Conservation (phyloP, 2,888 invertebrate species). For the Drosophila engyochracea region DNA sequence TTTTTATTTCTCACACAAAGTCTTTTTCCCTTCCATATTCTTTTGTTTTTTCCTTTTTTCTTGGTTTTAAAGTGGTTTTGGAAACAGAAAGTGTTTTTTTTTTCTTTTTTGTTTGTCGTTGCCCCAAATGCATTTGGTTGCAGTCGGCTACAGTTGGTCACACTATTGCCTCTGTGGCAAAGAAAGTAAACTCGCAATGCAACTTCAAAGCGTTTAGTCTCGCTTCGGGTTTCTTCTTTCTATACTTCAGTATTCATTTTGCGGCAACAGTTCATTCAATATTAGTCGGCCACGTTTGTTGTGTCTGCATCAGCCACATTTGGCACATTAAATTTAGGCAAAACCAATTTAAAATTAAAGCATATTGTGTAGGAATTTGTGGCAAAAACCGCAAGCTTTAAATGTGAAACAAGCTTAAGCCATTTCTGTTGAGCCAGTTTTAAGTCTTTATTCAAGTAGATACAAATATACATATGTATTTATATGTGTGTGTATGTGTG, state of each 20-base stretch:
- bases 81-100: conserved; percentile 19
- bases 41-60: neutral
- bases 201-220: conserved; percentile 18
- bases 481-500: neutral
- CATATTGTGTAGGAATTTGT: neutral
- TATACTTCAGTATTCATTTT: neutral
- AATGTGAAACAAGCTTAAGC: neutral
- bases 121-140: conserved; percentile 31
- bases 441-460: neutral
- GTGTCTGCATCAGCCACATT: neutral
- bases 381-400: neutral
- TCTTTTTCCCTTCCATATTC: conserved; percentile 1
- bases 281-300: neutral
- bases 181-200: conserved; percentile 9
- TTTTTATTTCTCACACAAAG: conserved; percentile 1
- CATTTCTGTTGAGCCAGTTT: neutral
- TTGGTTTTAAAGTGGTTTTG: conserved; percentile 30
- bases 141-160: conserved; percentile 41
- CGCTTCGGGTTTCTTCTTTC: neutral
- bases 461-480: neutral
- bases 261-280: neutral
- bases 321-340: neutral
- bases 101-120: conserved; percentile 3
- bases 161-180: conserved; percentile 23
- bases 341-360: neutral